Conservation (phyloP, 2,797 vertebrate genomes). For the Enteromius treurensis region DNA sequence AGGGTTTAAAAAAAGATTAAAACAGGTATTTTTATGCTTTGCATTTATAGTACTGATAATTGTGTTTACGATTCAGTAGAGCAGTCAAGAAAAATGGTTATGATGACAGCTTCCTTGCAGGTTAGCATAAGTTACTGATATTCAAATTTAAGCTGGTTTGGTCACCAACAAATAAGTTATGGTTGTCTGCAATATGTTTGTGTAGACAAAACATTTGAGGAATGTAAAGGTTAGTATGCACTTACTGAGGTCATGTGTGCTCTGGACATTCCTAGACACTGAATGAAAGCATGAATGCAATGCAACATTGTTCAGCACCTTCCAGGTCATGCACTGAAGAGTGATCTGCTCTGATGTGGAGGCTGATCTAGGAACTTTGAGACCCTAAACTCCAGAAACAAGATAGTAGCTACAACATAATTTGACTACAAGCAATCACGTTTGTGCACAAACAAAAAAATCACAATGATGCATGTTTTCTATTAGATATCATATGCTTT, state of each 20-base stretch:
- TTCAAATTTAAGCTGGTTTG: neutral
- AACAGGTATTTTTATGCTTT: neutral
- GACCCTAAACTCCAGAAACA: neutral
- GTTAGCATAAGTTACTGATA: neutral
- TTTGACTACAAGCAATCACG: neutral
- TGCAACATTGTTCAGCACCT: neutral
- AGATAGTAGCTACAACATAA: too few species aligned
- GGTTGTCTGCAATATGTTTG: neutral
- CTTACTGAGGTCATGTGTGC: neutral
- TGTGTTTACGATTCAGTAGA: neutral
- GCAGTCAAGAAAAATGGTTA: neutral
- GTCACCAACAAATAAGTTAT: neutral
- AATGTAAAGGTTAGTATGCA: constrained; percentile 5
- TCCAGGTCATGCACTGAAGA: neutral
- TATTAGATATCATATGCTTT: neutral
- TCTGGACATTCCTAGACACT: constrained; percentile 19
- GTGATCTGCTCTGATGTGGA: neutral
- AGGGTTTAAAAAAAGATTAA: neutral
- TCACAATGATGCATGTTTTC: neutral
- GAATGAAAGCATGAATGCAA: neutral
- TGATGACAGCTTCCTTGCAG: neutral
- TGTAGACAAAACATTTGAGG: constrained; percentile 9
- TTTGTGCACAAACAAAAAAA: neutral
- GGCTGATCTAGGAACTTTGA: neutral
- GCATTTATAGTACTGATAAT: neutral